phyloP scores from a whole-genome alignment of 2,888 invertebrate species.

The Ganaspis brasiliensis region DNA sequence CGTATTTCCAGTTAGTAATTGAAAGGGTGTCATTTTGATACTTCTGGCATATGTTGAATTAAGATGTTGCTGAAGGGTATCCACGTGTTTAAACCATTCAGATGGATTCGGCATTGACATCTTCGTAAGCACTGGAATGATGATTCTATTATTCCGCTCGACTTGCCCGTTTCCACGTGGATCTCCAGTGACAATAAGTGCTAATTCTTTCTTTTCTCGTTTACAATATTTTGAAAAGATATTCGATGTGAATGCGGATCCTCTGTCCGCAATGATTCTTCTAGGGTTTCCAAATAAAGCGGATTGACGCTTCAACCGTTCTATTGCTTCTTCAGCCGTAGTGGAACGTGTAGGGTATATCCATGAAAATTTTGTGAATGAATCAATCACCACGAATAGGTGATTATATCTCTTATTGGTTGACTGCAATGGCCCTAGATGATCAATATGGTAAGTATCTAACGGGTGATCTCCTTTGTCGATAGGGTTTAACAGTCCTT shows the following conservation, averaged over 20 bases:
- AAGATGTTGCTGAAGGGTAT: constrained; percentile 21
- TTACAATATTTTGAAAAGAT: constrained; percentile 1
- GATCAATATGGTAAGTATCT: no score
- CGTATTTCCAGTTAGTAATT: no score
- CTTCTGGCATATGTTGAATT: constrained; percentile 43
- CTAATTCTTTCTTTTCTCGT: no score
- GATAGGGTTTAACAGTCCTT: no score
- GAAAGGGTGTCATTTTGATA: constrained; percentile 36
- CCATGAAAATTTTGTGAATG: no score
- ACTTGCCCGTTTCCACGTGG: constrained; percentile 37
- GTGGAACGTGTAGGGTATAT: no score
- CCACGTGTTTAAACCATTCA: constrained; percentile 41
- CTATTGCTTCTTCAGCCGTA: constrained; percentile 16
- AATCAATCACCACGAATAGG: no score
- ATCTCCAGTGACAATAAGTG: no score
- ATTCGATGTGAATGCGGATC: constrained; percentile 43
- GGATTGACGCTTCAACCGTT: constrained; percentile 31
- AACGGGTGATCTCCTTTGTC: no score
- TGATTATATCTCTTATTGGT: no score
- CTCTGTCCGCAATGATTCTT: constrained; percentile 42
- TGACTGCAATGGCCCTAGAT: no score
- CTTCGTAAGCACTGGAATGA: constrained; percentile 34
- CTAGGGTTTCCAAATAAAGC: constrained; percentile 41
- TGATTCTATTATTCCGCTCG: constrained; percentile 27
- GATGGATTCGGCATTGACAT: constrained; percentile 33